Evolutionary conservation across 2,113 vertebrate genomes (phyloP).

Genomic region (Psilopsiagon aymara): DNA sequence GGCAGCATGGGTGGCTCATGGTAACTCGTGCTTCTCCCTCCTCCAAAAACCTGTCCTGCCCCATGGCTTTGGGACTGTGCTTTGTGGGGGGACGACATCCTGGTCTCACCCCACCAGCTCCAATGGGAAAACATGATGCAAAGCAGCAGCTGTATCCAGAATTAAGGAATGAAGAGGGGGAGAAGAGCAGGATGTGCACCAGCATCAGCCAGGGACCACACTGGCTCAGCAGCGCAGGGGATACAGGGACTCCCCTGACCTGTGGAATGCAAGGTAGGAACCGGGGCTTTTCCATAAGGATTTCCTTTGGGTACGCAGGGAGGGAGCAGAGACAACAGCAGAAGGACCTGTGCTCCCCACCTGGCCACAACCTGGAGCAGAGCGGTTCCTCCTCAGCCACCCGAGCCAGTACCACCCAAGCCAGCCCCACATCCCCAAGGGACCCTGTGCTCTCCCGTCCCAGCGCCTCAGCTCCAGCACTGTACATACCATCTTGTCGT

Average conservation of each 20-base stretch:
- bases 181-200: background rate
- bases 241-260: accelerated
- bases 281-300: background rate
- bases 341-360: background rate
- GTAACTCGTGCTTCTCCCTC: background rate
- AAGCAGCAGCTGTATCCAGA: slow-evolving; percentile 19
- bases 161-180: background rate
- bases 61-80: accelerated
- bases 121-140: background rate
- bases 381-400: background rate
- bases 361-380: background rate
- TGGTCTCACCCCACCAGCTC: background rate
- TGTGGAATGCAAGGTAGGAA: background rate
- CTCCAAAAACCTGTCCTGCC: background rate
- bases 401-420: background rate
- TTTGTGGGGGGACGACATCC: background rate
- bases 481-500: slow-evolving; percentile 91
- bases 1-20: background rate
- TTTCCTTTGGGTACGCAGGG: accelerated
- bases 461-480: background rate
- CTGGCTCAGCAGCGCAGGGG: background rate
- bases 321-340: background rate
- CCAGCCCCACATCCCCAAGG: accelerated
- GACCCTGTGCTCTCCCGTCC: background rate
- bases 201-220: background rate